Conservation (phyloP, 2,113 vertebrate species). For the Hippocampus zosterae region DNA sequence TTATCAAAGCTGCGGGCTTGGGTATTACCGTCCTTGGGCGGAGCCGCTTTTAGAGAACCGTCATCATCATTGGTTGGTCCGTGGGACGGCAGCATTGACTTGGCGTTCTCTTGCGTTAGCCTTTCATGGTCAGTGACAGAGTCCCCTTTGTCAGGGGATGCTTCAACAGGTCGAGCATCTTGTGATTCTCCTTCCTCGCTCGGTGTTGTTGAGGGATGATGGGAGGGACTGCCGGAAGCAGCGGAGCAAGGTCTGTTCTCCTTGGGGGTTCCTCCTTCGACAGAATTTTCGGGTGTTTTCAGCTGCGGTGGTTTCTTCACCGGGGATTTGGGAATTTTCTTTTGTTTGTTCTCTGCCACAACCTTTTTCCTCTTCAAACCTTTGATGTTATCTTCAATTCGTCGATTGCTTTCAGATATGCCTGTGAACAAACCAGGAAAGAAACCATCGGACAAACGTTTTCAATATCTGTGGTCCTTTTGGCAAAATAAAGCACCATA, state of each 20-base stretch:
- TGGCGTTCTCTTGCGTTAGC: conserved; percentile 59
- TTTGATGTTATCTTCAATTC: conserved; percentile 82
- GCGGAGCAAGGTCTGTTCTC: conserved; percentile 46
- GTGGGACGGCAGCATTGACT: conserved; percentile 51
- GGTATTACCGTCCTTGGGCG: conserved; percentile 62
- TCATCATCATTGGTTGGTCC: conserved; percentile 64
- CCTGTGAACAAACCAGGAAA: conserved; percentile 64
- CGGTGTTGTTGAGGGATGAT: conserved; percentile 47
- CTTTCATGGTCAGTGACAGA: conserved; percentile 60
- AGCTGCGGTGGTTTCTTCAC: conserved; percentile 83
- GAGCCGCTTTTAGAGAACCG: conserved; percentile 37
- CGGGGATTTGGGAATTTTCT: conserved; percentile 96
- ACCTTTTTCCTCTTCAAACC: conserved; percentile 97
- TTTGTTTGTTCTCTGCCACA: conserved; percentile 87
- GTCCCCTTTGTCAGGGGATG: conserved; percentile 44
- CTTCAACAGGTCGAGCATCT: conserved; percentile 44
- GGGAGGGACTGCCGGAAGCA: conserved; percentile 56
- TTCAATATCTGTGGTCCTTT: background rate
- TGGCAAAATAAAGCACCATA: background rate
- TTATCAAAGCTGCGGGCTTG: conserved; percentile 69
- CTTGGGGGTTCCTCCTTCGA: conserved; percentile 64
- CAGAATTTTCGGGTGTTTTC: conserved; percentile 66
- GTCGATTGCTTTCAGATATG: conserved; percentile 75
- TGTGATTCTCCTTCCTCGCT: conserved; percentile 67
- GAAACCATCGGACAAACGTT: background rate